Percentiles rank a stretch among this genome's conserved stretches.
These are phyloP conservation scores for Bradypodion ventrale DNA, from an alignment of 2,797 vertebrate genomes.

Conservation along the genomic window DNA sequence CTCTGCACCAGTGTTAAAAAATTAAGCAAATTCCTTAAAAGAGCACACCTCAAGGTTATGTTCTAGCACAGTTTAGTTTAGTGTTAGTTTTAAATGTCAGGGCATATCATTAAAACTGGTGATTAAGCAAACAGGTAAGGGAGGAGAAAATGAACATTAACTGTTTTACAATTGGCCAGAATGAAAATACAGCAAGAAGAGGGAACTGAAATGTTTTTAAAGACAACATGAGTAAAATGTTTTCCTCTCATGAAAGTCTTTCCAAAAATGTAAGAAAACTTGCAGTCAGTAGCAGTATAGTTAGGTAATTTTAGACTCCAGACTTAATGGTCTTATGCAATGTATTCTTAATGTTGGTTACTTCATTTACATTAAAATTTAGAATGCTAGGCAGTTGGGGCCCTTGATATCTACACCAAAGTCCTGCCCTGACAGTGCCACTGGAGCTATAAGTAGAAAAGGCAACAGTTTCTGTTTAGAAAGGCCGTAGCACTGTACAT, in stretches of 20 bases:
- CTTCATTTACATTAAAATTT: not conserved
- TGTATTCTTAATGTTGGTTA: not conserved
- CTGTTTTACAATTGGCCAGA: not conserved
- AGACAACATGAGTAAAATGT: not conserved
- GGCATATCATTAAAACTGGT: constrained; percentile 1
- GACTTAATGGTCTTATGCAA: not conserved
- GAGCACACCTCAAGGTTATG: constrained; percentile 6
- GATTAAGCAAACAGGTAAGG: constrained; percentile 9
- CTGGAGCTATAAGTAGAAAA: not conserved
- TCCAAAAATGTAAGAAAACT: not conserved
- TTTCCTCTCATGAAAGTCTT: constrained; percentile 20
- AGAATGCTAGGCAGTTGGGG: not conserved
- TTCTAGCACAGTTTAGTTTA: not conserved
- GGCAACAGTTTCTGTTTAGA: constrained; percentile 11
- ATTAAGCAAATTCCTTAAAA: not conserved
- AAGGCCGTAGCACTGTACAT: not conserved
- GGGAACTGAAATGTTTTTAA: not conserved
- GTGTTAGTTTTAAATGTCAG: not conserved
- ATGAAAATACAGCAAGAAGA: not conserved
- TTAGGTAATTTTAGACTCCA: not conserved
- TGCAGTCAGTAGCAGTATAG: not conserved
- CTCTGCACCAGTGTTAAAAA: not conserved
- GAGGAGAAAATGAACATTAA: not conserved
- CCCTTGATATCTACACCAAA: not conserved
- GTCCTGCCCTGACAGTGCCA: not conserved